Evolutionary conservation across 1,140 invertebrate species (phyloP), one percentile per base, ranked within the genome.

Genomic region (Eumeta japonica): DNA sequence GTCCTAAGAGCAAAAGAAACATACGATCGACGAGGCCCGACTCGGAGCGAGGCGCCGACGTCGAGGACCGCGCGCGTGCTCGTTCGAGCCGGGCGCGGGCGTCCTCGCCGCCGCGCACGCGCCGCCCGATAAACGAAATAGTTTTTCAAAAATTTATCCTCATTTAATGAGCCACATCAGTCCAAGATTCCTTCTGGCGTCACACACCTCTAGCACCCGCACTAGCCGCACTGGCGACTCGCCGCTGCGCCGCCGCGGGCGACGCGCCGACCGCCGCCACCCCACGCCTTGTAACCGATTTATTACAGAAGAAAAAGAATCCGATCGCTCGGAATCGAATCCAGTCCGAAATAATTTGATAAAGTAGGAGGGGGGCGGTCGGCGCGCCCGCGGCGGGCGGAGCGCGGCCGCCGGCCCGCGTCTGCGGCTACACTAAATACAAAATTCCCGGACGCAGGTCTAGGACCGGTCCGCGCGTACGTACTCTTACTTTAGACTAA

Each of bases 81-180:
- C n/a, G n/a, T n/a, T n/a, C n/a, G n/a, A n/a, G n/a, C n/a, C n/a
- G n/a, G n/a, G n/a, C n/a, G n/a, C n/a, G n/a, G n/a, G n/a, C n/a
- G n/a, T n/a, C n/a, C n/a, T n/a, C n/a, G n/a, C n/a, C 59, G 58
- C 52, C 51, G 57, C 54, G 39, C 57, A 60, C 59, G 62, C 64
- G 62, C 67, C 67, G 62, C 58, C 59, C 18, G 43, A 52, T 50
- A 39, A 52, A 45, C 54, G 57, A 56, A 51, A 51, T 50, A 52
- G 40, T 50, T 45, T 45, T 55, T 60, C 58, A 48, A 48, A 50
- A 37, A 42, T 62, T 68, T 68, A 65, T 63, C 58, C 63, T 66
- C 67, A 72, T 72, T 58, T 58, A 51, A 72, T 72, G 67, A 73
- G 67, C 62, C 63, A 51, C 54, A 39, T 72, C 67, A 73, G 63